phyloP scores from a whole-genome alignment of 1,140 invertebrate species.

The Drosophila azteca region DNA sequence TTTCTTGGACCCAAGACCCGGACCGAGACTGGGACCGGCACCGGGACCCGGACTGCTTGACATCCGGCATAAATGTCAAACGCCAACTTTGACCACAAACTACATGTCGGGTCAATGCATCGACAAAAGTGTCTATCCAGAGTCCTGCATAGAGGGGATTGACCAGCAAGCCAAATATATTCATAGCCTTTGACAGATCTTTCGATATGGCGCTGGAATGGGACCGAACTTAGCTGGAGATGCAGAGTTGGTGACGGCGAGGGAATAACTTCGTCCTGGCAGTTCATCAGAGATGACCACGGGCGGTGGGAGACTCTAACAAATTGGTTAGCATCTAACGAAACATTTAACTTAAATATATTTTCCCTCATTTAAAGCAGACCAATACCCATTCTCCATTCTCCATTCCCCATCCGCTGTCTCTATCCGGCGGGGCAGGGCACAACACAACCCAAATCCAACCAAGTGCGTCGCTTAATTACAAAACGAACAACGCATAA shows the following conservation, averaged over 20 bases:
- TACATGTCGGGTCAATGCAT: slow-evolving; percentile 69
- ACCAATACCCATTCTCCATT: slow-evolving; percentile 3
- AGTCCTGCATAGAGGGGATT: neutral
- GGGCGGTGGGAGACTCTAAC: too few relatives aligned
- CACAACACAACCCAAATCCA: slow-evolving; percentile 48
- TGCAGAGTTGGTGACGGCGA: neutral
- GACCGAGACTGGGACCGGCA: too few relatives aligned
- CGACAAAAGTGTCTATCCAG: slow-evolving; percentile 34
- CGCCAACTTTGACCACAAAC: slow-evolving; percentile 78
- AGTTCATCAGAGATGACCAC: slow-evolving; percentile 16
- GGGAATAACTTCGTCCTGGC: too few relatives aligned
- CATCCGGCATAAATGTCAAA: slow-evolving; percentile 82
- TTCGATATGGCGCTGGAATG: slow-evolving; percentile 27
- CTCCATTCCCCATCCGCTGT: slow-evolving; percentile 1
- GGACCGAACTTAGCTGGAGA: too few relatives aligned
- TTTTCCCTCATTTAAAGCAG: slow-evolving; percentile 13
- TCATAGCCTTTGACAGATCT: slow-evolving; percentile 57
- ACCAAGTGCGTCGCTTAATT: slow-evolving; percentile 80
- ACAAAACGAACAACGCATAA: slow-evolving; percentile 82
- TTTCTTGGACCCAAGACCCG: too few relatives aligned
- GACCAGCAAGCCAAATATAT: slow-evolving; percentile 65
- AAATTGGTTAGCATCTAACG: too few relatives aligned
- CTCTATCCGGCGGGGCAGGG: slow-evolving; percentile 8
- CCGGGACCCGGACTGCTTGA: slow-evolving; percentile 43
- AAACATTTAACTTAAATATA: slow-evolving; percentile 14